Conservation (phyloP, 2,113 vertebrate species). For the Brevimyrus niger region DNA sequence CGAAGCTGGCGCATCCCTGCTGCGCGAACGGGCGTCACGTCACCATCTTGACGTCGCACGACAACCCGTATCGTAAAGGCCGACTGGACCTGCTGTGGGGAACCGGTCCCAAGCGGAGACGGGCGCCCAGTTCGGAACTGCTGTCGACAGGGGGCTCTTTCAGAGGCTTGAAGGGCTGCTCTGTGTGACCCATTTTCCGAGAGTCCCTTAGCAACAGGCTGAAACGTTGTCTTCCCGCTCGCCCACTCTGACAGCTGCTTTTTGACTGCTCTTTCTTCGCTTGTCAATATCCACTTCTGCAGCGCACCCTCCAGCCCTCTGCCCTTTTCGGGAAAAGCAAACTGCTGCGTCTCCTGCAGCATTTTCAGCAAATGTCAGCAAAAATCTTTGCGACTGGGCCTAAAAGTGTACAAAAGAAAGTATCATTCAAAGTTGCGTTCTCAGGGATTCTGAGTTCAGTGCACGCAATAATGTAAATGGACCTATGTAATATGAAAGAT, state of each 20-base stretch:
- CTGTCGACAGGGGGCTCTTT: slow-evolving; percentile 1
- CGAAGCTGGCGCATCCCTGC: neutral
- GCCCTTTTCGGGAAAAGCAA: neutral
- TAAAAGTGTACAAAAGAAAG: neutral
- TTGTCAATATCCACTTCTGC: slow-evolving; percentile 24
- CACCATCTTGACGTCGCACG: neutral
- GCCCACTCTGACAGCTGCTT: neutral
- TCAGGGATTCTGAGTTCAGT: neutral
- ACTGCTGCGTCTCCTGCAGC: neutral
- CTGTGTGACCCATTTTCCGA: neutral
- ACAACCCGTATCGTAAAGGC: neutral
- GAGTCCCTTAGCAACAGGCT: slow-evolving; percentile 14
- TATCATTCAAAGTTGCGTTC: neutral
- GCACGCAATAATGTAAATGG: neutral
- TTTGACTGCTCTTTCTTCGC: slow-evolving; percentile 31
- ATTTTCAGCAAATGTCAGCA: neutral
- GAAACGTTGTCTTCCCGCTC: neutral
- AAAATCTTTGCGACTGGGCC: neutral
- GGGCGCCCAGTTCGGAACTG: neutral
- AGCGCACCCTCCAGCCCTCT: neutral
- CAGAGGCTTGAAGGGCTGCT: slow-evolving; percentile 4
- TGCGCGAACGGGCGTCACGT: neutral
- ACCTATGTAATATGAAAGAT: neutral
- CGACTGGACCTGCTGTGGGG: neutral
- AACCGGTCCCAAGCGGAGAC: neutral